phyloP scores from a whole-genome alignment of 2,113 vertebrate species.

The Platichthys flesus region DNA sequence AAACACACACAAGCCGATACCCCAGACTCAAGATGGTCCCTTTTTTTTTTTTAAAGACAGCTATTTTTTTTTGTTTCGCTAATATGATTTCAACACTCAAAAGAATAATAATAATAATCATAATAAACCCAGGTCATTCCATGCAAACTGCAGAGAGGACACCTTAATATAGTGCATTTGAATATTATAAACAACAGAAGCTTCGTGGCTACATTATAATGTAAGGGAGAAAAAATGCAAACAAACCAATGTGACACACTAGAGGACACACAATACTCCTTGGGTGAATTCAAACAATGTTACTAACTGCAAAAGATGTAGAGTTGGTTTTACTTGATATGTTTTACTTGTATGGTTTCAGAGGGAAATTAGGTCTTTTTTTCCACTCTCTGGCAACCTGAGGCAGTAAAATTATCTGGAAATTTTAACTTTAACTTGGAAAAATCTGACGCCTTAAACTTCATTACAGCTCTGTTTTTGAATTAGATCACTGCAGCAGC shows the following conservation, averaged over 20 bases:
- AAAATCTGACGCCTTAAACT: conserved; percentile 6
- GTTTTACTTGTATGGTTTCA: conserved; percentile 20
- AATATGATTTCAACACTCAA: conserved; percentile 54
- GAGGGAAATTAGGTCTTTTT: neutral
- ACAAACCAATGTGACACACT: conserved; percentile 31
- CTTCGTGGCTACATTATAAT: conserved; percentile 45
- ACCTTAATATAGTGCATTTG: conserved; percentile 60
- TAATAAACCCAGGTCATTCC: conserved; percentile 53
- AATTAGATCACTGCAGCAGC: conserved; percentile 25
- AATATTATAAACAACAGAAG: conserved; percentile 64
- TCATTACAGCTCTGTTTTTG: conserved; percentile 8
- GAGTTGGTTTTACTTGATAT: conserved; percentile 36
- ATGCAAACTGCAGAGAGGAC: conserved; percentile 66
- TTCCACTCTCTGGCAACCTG: conserved; percentile 1
- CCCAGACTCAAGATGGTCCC: conserved; percentile 66
- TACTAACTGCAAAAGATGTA: conserved; percentile 25
- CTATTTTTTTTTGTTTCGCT: conserved; percentile 29
- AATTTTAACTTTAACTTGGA: neutral
- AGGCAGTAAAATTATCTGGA: conserved; percentile 22
- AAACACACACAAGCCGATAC: conserved; percentile 46
- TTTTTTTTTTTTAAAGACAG: conserved; percentile 46
- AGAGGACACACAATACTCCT: conserved; percentile 28
- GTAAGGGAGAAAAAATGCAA: conserved; percentile 23
- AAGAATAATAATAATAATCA: conserved; percentile 16
- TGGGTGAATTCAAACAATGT: conserved; percentile 44